Percentiles rank a stretch among this genome's conserved stretches.
Conservation (phyloP, 2,888 invertebrate species). For the Trissonchulus latispiculum region DNA sequence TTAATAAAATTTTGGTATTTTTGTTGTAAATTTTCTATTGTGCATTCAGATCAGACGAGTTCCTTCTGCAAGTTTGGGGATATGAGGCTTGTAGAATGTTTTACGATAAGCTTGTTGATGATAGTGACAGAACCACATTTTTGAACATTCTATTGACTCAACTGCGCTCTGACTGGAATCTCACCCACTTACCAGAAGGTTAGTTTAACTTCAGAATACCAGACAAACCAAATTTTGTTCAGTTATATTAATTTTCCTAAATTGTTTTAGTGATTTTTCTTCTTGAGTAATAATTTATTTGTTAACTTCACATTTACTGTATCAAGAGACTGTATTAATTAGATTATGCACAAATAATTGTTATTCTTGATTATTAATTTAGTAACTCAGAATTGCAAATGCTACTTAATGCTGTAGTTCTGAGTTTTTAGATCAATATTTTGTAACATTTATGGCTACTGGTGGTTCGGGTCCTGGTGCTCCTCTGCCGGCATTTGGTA, state of each 20-base stretch:
- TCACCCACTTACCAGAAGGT: neutral
- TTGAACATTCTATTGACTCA: constrained; percentile 53
- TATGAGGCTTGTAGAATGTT: constrained; percentile 68
- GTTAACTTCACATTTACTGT: no score
- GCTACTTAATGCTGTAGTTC: no score
- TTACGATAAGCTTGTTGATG: constrained; percentile 59
- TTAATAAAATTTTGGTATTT: no score
- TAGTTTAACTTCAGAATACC: neutral
- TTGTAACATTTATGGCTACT: constrained; percentile 47
- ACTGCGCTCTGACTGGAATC: neutral
- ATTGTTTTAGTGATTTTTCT: no score
- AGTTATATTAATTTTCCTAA: no score
- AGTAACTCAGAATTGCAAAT: no score
- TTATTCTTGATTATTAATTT: no score
- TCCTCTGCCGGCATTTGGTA: constrained; percentile 47
- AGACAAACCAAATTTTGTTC: no score
- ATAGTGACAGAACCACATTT: constrained; percentile 58
- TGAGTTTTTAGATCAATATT: constrained; percentile 38
- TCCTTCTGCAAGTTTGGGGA: constrained; percentile 55
- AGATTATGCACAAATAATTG: no score
- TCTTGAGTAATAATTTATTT: no score
- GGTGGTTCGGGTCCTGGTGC: constrained; percentile 43
- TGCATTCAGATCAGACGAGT: constrained; percentile 32
- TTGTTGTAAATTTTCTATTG: no score
- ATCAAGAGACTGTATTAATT: no score